Base-by-base conservation (phyloP, 2,888 invertebrate genomes). In the Leucophora obtusa region DNA sequence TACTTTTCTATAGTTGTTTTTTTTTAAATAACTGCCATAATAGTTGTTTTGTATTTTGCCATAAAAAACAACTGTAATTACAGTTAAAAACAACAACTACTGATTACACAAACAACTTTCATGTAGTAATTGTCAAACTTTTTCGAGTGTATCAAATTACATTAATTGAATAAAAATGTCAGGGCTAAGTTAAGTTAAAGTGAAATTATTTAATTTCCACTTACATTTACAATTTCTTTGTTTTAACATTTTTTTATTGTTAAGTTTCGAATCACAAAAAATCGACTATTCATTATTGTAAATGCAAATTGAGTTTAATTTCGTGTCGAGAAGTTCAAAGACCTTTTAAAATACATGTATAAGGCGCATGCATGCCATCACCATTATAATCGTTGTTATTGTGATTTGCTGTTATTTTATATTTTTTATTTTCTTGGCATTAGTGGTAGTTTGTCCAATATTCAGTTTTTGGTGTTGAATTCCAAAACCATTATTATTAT, bases 401-500 rank as follows among this genome's bases (percentile, higher is more conserved):
- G 15, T 28, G 11, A 33, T 43, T 53, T 24, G 38, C 54, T 59
- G 24, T 66, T 33, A 7, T 15, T 56, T 24, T 2, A 47, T 24
- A 7, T 8, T 28, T 3, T 21, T 15, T 11, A 62, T 9, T 47
- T 47, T 38, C 38, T 38, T n/a, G 2, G 43, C n/a, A 14, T 47
- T 47, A 11, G 38, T 28, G 38, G 11, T 38, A 4, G 7, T 47
- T 6, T 47, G 43, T 47, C 43, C n/a, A n/a, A 47, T 47, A 47
- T 47, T 47, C n/a, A 38, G n/a, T 47, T 47, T 47, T 47, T 47
- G 53, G 62, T 62, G 28, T 65, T 60, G 35, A 60, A 77, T 71
- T 77, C 71, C 71, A 66, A 71, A 60, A 71, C 51, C 70, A 51
- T 71, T n/a, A n/a, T n/a, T n/a, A n/a, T n/a, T n/a, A n/a, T 28